phyloP scores from a whole-genome alignment of 2,797 vertebrate genomes.

The Falco rusticolus region DNA sequence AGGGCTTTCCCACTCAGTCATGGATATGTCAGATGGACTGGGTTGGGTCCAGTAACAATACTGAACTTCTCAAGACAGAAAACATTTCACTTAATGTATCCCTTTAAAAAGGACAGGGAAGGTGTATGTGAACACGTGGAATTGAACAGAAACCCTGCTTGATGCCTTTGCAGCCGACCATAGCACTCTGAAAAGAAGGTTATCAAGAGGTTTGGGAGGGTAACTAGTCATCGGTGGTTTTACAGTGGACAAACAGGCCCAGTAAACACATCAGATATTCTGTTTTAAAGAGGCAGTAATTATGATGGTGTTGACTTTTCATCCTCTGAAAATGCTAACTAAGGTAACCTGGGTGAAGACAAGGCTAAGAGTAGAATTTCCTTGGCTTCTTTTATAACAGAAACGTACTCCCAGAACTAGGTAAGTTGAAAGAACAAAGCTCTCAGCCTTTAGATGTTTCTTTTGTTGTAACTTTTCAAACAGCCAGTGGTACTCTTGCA shows the following conservation, averaged over 20 bases:
- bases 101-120: not conserved
- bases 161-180: not conserved
- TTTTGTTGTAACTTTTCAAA: not conserved
- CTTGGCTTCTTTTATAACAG: not conserved
- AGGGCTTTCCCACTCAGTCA: not conserved
- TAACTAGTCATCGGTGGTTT: not conserved
- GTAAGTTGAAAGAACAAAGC: not conserved
- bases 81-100: not conserved
- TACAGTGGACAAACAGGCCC: not conserved
- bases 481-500: not conserved
- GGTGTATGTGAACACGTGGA: not conserved
- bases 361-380: not conserved
- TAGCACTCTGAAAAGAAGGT: not conserved
- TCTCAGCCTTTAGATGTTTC: not conserved
- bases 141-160: not conserved
- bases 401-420: not conserved
- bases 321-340: not conserved
- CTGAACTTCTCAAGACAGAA: not conserved
- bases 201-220: not conserved
- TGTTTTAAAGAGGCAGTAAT: not conserved
- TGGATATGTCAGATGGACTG: not conserved
- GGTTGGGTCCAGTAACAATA: not conserved
- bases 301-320: not conserved
- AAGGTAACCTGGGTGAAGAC: not conserved
- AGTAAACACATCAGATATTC: not conserved